phyloP scores from a whole-genome alignment of 2,797 vertebrate genomes.

The Enteromius argenteus region DNA sequence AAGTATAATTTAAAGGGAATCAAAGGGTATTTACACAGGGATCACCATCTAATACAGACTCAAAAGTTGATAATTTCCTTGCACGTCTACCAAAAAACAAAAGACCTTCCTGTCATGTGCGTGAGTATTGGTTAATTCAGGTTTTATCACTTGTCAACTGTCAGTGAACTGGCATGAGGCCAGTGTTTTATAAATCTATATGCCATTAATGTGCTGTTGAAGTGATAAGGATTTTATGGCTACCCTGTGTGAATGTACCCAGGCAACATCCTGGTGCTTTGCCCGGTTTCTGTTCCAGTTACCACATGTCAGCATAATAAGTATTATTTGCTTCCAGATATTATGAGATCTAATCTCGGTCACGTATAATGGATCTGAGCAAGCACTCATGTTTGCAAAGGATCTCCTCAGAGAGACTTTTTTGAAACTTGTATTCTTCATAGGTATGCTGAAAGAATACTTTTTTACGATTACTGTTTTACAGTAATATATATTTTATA shows the following conservation, averaged over 20 bases:
- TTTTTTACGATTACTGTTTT: neutral
- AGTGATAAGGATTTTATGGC: constrained; percentile 56
- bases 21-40: neutral
- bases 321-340: constrained; percentile 34
- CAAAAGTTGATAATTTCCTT: neutral
- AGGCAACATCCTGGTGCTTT: constrained; percentile 27
- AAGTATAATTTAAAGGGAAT: constrained; percentile 1
- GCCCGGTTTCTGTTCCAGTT: constrained; percentile 45
- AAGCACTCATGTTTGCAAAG: neutral
- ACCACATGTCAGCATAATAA: constrained; percentile 43
- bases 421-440: neutral
- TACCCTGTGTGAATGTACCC: constrained; percentile 39
- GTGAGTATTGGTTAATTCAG: constrained; percentile 68
- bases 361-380: constrained; percentile 31
- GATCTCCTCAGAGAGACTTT: neutral
- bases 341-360: constrained; percentile 34
- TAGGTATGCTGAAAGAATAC: neutral
- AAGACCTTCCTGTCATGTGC: constrained; percentile 57
- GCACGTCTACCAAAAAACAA: neutral
- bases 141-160: constrained; percentile 67
- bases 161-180: constrained; percentile 28
- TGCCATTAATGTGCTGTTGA: constrained; percentile 37
- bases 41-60: neutral
- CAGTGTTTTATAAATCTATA: constrained; percentile 50
- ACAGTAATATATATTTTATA: neutral